These are phyloP conservation scores for Drosophila rellima DNA, from an alignment of 2,888 invertebrate species.

Conservation along the genomic window DNA sequence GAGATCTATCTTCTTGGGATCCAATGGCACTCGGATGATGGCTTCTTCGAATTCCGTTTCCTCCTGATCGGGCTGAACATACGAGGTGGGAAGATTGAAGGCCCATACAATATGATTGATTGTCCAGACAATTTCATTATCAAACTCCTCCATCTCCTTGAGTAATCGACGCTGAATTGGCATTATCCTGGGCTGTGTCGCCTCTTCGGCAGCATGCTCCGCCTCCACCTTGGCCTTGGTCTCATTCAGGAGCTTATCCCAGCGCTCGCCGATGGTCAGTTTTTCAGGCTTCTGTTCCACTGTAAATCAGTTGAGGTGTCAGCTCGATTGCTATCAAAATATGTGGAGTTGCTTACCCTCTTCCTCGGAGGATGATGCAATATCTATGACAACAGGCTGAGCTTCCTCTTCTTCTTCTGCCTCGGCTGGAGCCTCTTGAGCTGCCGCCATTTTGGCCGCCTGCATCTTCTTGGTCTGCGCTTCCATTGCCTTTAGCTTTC, in stretches of 20 bases:
- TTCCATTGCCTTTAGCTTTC: conserved; percentile 61
- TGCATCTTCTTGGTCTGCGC: conserved; percentile 50
- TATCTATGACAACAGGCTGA: conserved; percentile 20
- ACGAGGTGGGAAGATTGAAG: conserved; percentile 85
- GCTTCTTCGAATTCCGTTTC: conserved; percentile 84
- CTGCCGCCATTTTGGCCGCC: conserved; percentile 48
- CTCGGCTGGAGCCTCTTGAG: conserved; percentile 19
- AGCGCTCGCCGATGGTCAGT: conserved; percentile 87
- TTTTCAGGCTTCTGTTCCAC: conserved; percentile 73
- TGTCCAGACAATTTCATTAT: conserved; percentile 86
- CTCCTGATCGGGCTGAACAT: conserved; percentile 84
- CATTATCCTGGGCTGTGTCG: conserved; percentile 69
- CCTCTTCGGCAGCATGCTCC: conserved; percentile 73
- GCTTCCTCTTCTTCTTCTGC: conserved; percentile 58
- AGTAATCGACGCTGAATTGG: conserved; percentile 79
- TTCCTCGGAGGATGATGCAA: conserved; percentile 70
- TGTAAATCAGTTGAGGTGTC: conserved; percentile 16
- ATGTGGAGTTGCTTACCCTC: conserved; percentile 50
- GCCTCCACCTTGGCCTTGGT: conserved; percentile 86
- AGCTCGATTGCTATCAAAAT: not conserved
- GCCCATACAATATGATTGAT: conserved; percentile 84
- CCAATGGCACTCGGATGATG: conserved; percentile 82
- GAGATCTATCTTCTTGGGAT: conserved; percentile 78
- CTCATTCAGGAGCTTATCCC: conserved; percentile 87
- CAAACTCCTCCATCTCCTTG: conserved; percentile 86